Evolutionary conservation across 37 sponge, comb jelly and placozoan species (phyloP).

Genomic region (Aplysina aerophoba): DNA sequence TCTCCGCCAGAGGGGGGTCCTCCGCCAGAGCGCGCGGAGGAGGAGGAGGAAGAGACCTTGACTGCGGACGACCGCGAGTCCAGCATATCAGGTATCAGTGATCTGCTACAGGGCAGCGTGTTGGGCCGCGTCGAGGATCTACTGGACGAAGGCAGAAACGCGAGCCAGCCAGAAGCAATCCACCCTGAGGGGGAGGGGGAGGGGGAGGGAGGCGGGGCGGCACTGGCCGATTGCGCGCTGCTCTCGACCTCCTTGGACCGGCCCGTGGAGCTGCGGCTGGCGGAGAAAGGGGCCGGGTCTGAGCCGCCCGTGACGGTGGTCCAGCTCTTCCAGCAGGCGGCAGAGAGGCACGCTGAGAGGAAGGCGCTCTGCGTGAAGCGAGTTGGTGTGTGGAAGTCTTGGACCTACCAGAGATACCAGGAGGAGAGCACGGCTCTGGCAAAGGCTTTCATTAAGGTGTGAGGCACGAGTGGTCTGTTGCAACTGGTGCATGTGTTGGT

Average conservation of each 20-base stretch:
- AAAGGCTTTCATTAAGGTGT: slow-evolving; percentile 82
- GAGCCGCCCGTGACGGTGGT: slow-evolving; percentile 69
- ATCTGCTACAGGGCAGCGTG: background rate
- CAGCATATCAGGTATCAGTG: too few relatives aligned
- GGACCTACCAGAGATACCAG: slow-evolving; percentile 79
- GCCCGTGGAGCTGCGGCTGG: slow-evolving; percentile 31
- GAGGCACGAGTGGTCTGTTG: background rate
- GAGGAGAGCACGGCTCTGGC: slow-evolving; percentile 62
- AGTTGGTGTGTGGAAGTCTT: slow-evolving; percentile 67
- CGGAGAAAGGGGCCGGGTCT: slow-evolving; percentile 20
- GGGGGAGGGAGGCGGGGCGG: background rate
- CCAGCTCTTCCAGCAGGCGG: slow-evolving; percentile 62
- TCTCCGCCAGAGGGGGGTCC: too few relatives aligned
- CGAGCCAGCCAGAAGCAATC: too few relatives aligned
- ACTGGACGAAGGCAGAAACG: background rate
- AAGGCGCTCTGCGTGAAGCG: slow-evolving; percentile 78
- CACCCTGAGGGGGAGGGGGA: background rate
- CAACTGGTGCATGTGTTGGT: background rate
- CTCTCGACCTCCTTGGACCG: background rate
- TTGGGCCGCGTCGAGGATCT: background rate
- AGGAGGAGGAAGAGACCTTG: background rate
- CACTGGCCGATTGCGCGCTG: background rate
- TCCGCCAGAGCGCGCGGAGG: too few relatives aligned
- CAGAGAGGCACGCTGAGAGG: slow-evolving; percentile 39
- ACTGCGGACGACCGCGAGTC: background rate